These are phyloP conservation scores for Dicyrtomina minuta DNA, from an alignment of 2,888 invertebrate species.

Conservation along the genomic window DNA sequence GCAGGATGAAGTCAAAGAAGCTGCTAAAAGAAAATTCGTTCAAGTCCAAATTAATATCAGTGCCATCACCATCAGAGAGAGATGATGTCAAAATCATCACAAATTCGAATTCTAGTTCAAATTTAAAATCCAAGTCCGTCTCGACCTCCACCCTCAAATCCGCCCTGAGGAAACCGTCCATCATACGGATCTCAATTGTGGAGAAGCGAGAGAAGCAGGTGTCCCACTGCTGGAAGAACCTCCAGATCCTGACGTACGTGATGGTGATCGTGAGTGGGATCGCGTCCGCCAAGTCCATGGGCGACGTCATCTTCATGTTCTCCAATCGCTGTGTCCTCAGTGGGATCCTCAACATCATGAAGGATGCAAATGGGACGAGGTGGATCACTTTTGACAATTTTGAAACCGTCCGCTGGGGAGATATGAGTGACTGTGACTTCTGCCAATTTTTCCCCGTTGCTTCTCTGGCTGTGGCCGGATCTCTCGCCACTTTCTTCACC, in stretches of 20 bases:
- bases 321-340: slow-evolving; percentile 46
- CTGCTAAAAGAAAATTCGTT: too few relatives aligned
- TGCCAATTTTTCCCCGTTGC: slow-evolving; percentile 47
- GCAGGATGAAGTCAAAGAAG: too few relatives aligned
- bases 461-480: slow-evolving; percentile 44
- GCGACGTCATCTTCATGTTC: slow-evolving; percentile 42
- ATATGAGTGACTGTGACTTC: slow-evolving; percentile 41
- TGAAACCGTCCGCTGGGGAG: slow-evolving; percentile 39
- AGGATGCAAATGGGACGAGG: slow-evolving; percentile 32
- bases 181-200: slow-evolving; percentile 37
- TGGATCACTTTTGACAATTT: slow-evolving; percentile 17
- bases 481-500: slow-evolving; percentile 44
- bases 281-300: slow-evolving; percentile 43
- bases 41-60: too few relatives aligned
- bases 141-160: too few relatives aligned
- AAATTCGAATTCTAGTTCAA: too few relatives aligned
- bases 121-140: too few relatives aligned
- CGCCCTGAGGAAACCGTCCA: slow-evolving; percentile 40
- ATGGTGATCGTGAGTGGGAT: slow-evolving; percentile 47
- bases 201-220: slow-evolving; percentile 49
- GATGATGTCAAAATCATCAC: too few relatives aligned
- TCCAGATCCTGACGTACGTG: slow-evolving; percentile 46
- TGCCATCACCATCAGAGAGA: too few relatives aligned
- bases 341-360: slow-evolving; percentile 35
- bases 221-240: slow-evolving; percentile 47